Evolutionary conservation across 2,113 vertebrate species (phyloP).

Genomic region (Platycercus adscitus): DNA sequence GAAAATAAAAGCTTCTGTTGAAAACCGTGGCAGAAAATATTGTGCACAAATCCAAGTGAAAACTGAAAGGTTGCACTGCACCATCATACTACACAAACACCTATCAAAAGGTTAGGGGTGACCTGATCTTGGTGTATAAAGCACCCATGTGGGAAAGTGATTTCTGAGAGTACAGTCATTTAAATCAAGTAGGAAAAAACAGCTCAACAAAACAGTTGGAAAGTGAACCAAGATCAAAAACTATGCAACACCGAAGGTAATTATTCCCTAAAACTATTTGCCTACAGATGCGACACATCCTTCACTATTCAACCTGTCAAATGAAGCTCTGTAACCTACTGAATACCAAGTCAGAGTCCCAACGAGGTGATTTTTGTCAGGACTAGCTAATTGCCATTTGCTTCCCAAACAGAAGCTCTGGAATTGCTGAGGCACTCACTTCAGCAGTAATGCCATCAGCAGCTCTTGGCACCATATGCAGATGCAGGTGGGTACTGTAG

Average conservation of each 20-base stretch:
- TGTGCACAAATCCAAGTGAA: background rate
- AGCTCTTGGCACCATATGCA: background rate
- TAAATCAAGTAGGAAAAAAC: background rate
- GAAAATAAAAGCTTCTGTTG: background rate
- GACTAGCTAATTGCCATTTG: rapidly evolving
- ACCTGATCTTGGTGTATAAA: background rate
- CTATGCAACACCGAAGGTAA: background rate
- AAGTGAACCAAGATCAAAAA: conserved; percentile 18
- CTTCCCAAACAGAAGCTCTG: background rate
- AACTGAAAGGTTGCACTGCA: background rate
- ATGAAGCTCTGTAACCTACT: background rate
- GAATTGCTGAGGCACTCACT: background rate
- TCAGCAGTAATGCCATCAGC: background rate
- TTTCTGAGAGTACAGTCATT: background rate
- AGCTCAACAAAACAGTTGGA: background rate
- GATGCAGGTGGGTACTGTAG: background rate
- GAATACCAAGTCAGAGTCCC: background rate
- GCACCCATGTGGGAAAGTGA: background rate
- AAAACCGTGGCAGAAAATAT: background rate
- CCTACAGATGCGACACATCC: background rate
- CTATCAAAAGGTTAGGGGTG: background rate
- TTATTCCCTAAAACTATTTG: background rate
- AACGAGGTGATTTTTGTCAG: background rate
- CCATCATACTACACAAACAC: background rate
- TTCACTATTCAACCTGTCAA: background rate